Percentiles rank a stretch among this genome's conserved stretches.
Conservation (phyloP, 53 echinoderm and acorn worm species). For the Pentamera pediparva region DNA sequence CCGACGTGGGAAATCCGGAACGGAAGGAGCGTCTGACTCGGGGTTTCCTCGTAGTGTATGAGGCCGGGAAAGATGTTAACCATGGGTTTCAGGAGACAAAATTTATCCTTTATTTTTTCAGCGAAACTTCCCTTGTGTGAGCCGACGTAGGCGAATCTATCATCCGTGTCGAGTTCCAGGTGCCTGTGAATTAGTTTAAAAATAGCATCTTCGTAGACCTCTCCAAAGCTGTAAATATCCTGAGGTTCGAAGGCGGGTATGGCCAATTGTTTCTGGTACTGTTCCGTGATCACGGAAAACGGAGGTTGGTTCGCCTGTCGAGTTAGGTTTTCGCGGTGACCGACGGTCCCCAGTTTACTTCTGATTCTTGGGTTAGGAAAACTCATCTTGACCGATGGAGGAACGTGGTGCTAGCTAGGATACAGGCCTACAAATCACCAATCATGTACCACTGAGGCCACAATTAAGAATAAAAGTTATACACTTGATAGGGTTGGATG, state of each 20-base stretch:
- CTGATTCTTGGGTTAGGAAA: neutral
- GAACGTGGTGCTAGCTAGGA: neutral
- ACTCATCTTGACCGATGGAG: neutral
- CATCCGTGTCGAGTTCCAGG: constrained; percentile 90
- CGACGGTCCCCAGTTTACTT: neutral
- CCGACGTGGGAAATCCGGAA: constrained; percentile 89
- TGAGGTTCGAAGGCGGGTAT: constrained; percentile 33
- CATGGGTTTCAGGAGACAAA: constrained; percentile 94
- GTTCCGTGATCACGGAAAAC: constrained; percentile 87
- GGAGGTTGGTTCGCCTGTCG: constrained; percentile 72
- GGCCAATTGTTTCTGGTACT: constrained; percentile 72
- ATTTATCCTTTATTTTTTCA: constrained; percentile 77
- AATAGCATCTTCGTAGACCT: constrained; percentile 75
- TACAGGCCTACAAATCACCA: too few relatives aligned
- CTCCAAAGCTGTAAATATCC: constrained; percentile 85
- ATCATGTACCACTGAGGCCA: too few relatives aligned
- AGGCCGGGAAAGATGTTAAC: constrained; percentile 93
- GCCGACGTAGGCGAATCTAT: constrained; percentile 91
- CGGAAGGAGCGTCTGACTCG: constrained; percentile 74
- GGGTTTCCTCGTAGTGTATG: constrained; percentile 93
- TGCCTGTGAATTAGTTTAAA: constrained; percentile 93
- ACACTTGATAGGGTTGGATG: too few relatives aligned
- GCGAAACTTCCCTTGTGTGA: constrained; percentile 77
- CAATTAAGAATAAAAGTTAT: too few relatives aligned
- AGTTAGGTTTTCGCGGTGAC: neutral